Conservation (phyloP, 2,888 invertebrate genomes). For the Diloba caeruleocephala region DNA sequence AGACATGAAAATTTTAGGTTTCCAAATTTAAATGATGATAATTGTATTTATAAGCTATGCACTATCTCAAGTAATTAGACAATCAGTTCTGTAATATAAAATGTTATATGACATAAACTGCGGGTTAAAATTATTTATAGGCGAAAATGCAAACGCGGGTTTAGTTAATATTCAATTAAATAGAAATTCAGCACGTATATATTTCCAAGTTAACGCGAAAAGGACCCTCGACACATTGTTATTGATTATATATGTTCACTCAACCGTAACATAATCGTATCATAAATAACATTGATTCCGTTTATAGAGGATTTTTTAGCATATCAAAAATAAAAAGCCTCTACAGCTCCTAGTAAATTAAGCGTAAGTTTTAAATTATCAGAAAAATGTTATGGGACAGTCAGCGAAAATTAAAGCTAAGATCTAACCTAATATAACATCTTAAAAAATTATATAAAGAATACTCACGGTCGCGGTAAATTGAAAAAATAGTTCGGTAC, state of each 20-base stretch:
- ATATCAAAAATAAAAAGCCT: slow-evolving; percentile 74
- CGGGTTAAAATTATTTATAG: slow-evolving; percentile 13
- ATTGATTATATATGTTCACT: slow-evolving; percentile 67
- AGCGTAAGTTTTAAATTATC: slow-evolving; percentile 74
- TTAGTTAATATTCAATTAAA: slow-evolving; percentile 23
- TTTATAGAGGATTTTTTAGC: slow-evolving; percentile 58
- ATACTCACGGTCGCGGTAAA: slow-evolving; percentile 73
- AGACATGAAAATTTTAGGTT: too few species aligned
- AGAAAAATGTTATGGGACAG: slow-evolving; percentile 75
- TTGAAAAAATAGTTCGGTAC: slow-evolving; percentile 49
- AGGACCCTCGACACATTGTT: slow-evolving; percentile 54
- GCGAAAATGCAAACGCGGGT: slow-evolving; percentile 22
- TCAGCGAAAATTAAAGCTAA: slow-evolving; percentile 82
- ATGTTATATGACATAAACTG: slow-evolving; percentile 15
- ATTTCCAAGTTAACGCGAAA: slow-evolving; percentile 49
- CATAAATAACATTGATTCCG: slow-evolving; percentile 45
- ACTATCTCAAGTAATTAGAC: neutral
- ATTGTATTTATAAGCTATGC: slow-evolving; percentile 2
- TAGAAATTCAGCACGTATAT: slow-evolving; percentile 38
- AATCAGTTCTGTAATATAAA: slow-evolving; percentile 10
- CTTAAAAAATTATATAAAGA: slow-evolving; percentile 55
- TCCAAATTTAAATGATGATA: too few species aligned
- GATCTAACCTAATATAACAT: slow-evolving; percentile 84
- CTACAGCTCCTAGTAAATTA: slow-evolving; percentile 82
- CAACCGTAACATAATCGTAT: slow-evolving; percentile 57